Evolutionary conservation across 2,888 invertebrate species (phyloP).

Genomic region (Ectemnius lituratus): DNA sequence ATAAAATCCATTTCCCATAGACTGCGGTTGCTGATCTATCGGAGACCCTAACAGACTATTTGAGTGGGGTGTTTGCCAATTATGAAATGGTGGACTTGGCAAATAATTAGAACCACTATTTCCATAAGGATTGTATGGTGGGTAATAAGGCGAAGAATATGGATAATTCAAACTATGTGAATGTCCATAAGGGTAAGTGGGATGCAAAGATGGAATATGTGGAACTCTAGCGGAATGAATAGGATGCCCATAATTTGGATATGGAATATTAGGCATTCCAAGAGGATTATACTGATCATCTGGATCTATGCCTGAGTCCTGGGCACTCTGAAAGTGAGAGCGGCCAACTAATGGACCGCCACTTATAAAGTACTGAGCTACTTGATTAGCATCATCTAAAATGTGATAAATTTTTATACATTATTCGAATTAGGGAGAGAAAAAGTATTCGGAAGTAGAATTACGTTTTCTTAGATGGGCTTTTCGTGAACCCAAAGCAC

Average conservation of each 20-base stretch:
- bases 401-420: background rate
- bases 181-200: background rate
- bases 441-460: background rate
- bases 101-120: background rate
- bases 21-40: background rate
- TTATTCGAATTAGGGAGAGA: background rate
- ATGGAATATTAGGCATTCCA: slow-evolving; percentile 12
- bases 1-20: background rate
- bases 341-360: slow-evolving; percentile 61
- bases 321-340: slow-evolving; percentile 40
- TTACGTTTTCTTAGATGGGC: slow-evolving; percentile 23
- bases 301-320: slow-evolving; percentile 10
- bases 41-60: background rate
- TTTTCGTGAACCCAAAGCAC: slow-evolving; percentile 14
- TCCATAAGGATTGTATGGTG: background rate
- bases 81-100: background rate
- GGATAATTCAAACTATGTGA: background rate
- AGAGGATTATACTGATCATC: slow-evolving; percentile 14
- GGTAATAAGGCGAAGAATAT: background rate
- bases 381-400: slow-evolving; percentile 64
- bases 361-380: slow-evolving; percentile 68
- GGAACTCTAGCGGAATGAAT: background rate
- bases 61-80: background rate
- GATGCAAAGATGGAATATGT: background rate
- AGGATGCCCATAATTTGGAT: background rate